Percentiles rank a stretch among this genome's conserved stretches.
Evolutionary conservation across 2,797 vertebrate genomes (phyloP).

Genomic region (Periophthalmus magnuspinnatus): DNA sequence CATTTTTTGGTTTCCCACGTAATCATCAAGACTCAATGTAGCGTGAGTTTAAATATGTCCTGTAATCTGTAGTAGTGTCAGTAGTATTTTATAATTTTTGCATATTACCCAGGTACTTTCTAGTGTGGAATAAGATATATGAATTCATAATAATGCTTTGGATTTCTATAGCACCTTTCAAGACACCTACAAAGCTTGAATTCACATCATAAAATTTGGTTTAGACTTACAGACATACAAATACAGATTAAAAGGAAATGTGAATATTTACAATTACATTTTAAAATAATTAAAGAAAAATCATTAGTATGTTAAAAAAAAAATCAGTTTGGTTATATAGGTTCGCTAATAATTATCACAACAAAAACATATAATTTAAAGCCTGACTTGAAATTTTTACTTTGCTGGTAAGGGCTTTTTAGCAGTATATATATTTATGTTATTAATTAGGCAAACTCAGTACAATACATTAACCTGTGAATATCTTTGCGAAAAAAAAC

Average conservation of each 20-base stretch:
- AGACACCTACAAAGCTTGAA: neutral
- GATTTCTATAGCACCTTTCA: no score
- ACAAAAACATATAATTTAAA: neutral
- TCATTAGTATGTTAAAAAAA: neutral
- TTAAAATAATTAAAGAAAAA: neutral
- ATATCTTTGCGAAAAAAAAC: neutral
- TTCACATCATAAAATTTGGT: neutral
- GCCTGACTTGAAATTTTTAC: neutral
- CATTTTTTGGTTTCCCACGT: constrained; percentile 25
- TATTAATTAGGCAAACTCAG: neutral
- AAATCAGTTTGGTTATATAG: no score
- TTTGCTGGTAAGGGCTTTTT: neutral
- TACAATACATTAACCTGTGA: neutral
- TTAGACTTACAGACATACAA: neutral
- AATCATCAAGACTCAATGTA: neutral
- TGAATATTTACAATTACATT: neutral
- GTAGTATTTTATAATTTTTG: neutral
- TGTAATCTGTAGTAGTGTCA: neutral
- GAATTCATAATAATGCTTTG: neutral
- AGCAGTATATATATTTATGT: neutral
- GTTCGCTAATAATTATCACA: no score
- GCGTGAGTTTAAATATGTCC: neutral
- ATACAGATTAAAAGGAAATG: neutral
- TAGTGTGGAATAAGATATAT: neutral
- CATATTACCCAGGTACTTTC: neutral